A percentile compares a stretch with the other conserved stretches of the same genome.
Evolutionary conservation across 2,888 invertebrate species (phyloP).

Genomic region (Netelia inedita): DNA sequence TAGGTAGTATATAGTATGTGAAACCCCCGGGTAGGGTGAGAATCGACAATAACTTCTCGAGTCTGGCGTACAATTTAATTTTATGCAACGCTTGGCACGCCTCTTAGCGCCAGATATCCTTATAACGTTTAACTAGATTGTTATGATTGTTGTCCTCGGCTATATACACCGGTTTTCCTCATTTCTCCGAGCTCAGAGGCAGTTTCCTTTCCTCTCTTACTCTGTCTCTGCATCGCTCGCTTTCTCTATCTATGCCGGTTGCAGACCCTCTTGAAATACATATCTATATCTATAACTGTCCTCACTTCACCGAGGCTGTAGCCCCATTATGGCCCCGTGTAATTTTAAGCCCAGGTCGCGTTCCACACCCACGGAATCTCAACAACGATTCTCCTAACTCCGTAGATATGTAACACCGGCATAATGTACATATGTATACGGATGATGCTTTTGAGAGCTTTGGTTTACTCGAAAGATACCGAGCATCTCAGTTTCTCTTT

Average conservation of each 20-base stretch:
- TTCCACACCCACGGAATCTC: slow-evolving; percentile 62
- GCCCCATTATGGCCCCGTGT: slow-evolving; percentile 54
- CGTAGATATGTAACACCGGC: slow-evolving; percentile 16
- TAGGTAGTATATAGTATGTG: slow-evolving; percentile 61
- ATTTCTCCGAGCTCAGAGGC: slow-evolving; percentile 58
- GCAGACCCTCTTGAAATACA: slow-evolving; percentile 45
- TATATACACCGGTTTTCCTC: slow-evolving; percentile 59
- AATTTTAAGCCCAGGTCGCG: slow-evolving; percentile 63
- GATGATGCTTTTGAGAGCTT: slow-evolving; percentile 68
- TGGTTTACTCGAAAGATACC: slow-evolving; percentile 75
- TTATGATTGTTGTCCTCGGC: slow-evolving; percentile 83
- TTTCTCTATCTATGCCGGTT: slow-evolving; percentile 61
- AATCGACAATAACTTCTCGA: slow-evolving; percentile 84
- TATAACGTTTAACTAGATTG: slow-evolving; percentile 85
- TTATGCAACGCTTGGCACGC: slow-evolving; percentile 85
- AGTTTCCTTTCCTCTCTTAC: slow-evolving; percentile 41
- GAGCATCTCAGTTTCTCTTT: slow-evolving; percentile 72
- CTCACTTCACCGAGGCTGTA: slow-evolving; percentile 49
- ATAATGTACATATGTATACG: slow-evolving; percentile 19
- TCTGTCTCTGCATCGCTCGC: slow-evolving; percentile 33
- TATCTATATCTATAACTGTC: slow-evolving; percentile 46
- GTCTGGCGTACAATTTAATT: slow-evolving; percentile 85
- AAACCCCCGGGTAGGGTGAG: slow-evolving; percentile 75
- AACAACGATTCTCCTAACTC: slow-evolving; percentile 41
- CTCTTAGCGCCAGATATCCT: slow-evolving; percentile 85